A percentile compares a stretch with the other conserved stretches of the same genome.
phyloP scores from a whole-genome alignment of 2,888 invertebrate species.

The Bellardia pandia region DNA sequence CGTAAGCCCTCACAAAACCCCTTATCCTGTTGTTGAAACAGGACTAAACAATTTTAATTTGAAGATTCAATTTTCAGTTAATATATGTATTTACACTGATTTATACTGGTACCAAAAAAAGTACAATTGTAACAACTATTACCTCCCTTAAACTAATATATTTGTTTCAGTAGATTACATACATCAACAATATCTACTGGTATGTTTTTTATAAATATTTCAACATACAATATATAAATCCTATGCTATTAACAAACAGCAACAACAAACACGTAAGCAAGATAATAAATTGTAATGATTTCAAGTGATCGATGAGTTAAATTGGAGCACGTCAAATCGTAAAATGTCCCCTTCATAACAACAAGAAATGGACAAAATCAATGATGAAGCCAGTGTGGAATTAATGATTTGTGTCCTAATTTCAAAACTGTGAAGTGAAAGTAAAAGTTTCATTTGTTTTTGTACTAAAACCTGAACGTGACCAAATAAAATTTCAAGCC shows the following conservation, averaged over 20 bases:
- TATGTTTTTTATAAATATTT: background rate
- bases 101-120: too few relatives aligned
- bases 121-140: background rate
- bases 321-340: slow-evolving; percentile 16
- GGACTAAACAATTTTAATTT: too few relatives aligned
- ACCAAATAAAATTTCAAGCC: slow-evolving; percentile 32
- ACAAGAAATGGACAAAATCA: slow-evolving; percentile 28
- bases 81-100: too few relatives aligned
- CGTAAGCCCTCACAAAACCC: too few relatives aligned
- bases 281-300: slow-evolving; percentile 34
- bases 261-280: slow-evolving; percentile 6
- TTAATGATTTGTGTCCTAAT: background rate
- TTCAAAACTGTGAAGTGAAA: background rate
- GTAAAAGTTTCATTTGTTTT: background rate
- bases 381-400: background rate
- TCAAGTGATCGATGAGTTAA: slow-evolving; percentile 28
- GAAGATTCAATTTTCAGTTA: too few relatives aligned
- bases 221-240: background rate
- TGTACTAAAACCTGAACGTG: slow-evolving; percentile 26
- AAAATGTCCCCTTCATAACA: slow-evolving; percentile 4
- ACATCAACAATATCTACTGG: background rate
- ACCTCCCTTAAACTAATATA: background rate
- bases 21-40: too few relatives aligned
- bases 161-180: too few relatives aligned
- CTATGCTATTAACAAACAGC: background rate